Evolutionary conservation across 2,888 invertebrate genomes (phyloP).

Genomic region (Agrochola circellaris): DNA sequence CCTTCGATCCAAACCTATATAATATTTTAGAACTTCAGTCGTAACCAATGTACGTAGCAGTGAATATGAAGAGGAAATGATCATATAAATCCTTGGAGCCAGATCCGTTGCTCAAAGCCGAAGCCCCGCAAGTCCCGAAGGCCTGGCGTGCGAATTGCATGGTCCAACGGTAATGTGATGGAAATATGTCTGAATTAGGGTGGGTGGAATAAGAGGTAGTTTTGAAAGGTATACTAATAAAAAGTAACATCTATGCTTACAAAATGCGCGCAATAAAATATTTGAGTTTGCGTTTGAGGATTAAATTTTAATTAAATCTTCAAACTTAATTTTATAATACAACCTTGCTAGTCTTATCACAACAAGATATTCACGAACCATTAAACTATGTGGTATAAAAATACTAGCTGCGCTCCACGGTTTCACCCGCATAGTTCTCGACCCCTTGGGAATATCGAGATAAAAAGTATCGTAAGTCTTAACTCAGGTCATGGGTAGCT

Average conservation of each 20-base stretch:
- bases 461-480: no score
- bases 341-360: neutral
- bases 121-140: slow-evolving; percentile 57
- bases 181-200: slow-evolving; percentile 27
- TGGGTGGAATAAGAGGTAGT: neutral
- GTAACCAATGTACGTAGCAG: neutral
- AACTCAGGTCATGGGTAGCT: no score
- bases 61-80: slow-evolving; percentile 36
- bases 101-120: slow-evolving; percentile 54
- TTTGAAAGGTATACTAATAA: neutral
- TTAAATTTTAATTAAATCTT: no score
- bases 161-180: slow-evolving; percentile 39
- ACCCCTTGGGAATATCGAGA: no score
- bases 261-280: neutral
- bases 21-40: slow-evolving; percentile 1
- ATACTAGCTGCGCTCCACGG: no score
- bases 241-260: neutral
- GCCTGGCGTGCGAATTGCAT: slow-evolving; percentile 54
- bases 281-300: neutral
- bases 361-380: neutral
- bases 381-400: neutral
- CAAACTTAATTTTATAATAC: no score
- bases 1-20: neutral
- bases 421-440: no score
- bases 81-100: slow-evolving; percentile 26